Evolutionary conservation across 2,113 vertebrate genomes (phyloP).

Genomic region (Semnornis frantzii): DNA sequence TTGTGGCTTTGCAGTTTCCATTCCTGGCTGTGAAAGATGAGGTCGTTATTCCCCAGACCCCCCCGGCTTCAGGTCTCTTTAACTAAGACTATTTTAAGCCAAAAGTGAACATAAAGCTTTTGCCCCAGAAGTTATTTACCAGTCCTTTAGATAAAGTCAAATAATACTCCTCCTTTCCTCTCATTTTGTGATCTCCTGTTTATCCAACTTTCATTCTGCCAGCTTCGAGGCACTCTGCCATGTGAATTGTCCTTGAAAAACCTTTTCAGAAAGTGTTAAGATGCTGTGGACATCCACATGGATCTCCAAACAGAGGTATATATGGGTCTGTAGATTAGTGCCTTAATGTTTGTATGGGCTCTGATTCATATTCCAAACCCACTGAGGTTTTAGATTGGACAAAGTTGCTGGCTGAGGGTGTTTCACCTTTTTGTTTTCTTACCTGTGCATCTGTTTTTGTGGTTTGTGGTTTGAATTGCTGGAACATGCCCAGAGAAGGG

Average conservation of each 20-base stretch:
- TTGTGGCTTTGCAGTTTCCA: not conserved
- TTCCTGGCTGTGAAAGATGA: not conserved
- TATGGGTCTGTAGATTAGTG: not conserved
- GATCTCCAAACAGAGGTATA: not conserved
- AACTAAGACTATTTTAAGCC: not conserved
- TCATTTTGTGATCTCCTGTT: not conserved
- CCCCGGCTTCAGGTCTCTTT: not conserved
- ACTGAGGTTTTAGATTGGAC: not conserved
- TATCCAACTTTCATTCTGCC: not conserved
- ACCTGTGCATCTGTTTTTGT: accelerated
- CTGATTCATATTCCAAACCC: not conserved
- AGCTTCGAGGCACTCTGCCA: not conserved
- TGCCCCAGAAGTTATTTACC: not conserved
- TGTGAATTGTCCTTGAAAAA: not conserved
- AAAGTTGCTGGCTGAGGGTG: not conserved
- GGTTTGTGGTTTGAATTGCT: not conserved
- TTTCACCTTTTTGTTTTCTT: not conserved
- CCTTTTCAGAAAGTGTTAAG: not conserved
- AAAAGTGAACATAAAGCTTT: not conserved
- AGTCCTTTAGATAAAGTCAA: not conserved
- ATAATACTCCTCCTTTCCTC: not conserved
- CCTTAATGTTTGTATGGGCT: not conserved
- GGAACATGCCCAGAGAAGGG: no score
- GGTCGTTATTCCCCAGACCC: not conserved
- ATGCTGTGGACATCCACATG: accelerated